phyloP scores from a whole-genome alignment of 1,140 invertebrate genomes.

The Phocides pigmalion region DNA sequence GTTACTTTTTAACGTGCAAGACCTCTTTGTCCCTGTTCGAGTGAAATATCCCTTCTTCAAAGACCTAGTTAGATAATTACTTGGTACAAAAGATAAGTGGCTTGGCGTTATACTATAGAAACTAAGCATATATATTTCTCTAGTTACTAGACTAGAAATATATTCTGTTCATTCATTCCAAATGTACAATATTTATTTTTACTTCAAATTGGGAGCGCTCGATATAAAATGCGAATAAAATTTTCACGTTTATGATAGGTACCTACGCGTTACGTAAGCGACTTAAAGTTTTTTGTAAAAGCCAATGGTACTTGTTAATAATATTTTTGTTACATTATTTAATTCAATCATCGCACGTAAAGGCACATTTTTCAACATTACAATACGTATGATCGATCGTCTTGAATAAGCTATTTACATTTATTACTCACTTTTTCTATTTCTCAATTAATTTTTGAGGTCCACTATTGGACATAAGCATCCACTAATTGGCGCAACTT shows the following conservation, averaged over 20 bases:
- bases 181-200: neutral
- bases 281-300: neutral
- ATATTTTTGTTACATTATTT: too few species aligned
- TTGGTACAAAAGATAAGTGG: slow-evolving; percentile 2
- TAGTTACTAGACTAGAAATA: neutral
- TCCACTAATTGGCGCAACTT: neutral
- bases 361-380: too few species aligned
- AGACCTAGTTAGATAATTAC: slow-evolving; percentile 24
- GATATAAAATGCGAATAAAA: neutral
- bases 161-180: neutral
- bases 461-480: neutral
- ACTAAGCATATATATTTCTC: neutral
- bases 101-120: neutral
- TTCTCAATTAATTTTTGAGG: neutral
- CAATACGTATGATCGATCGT: too few species aligned
- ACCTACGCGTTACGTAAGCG: neutral
- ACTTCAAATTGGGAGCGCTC: neutral
- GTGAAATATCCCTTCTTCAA: slow-evolving; percentile 21
- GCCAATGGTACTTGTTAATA: neutral
- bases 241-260: neutral
- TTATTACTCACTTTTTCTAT: neutral
- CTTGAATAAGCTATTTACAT: too few species aligned
- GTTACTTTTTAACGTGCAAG: slow-evolving; percentile 25
- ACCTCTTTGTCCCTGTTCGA: slow-evolving; percentile 27
- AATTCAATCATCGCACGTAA: too few species aligned